Conservation (phyloP, 1,140 invertebrate genomes). For the Drosophila grimshawi region DNA sequence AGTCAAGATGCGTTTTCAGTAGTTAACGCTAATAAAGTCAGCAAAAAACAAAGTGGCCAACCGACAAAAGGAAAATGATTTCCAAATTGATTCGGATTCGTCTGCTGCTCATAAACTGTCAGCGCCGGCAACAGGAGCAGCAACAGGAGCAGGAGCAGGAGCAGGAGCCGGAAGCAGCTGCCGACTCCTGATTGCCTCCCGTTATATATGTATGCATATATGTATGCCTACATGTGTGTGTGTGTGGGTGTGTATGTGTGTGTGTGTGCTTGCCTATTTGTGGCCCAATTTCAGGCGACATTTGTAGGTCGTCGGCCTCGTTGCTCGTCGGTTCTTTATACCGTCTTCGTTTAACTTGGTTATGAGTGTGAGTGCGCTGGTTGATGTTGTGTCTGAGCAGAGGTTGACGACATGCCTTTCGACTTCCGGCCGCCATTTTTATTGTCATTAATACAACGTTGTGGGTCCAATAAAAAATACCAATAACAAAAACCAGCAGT, state of each 20-base stretch:
- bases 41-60: neutral
- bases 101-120: conserved; percentile 67
- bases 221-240: conserved; percentile 23
- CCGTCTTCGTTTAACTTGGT: conserved; percentile 14
- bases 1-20: conserved; percentile 68
- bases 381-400: conserved; percentile 3
- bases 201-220: conserved; percentile 11
- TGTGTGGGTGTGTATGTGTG: conserved; percentile 2
- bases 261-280: conserved; percentile 50
- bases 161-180: conserved; percentile 47
- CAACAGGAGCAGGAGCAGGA: neutral
- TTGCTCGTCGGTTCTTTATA: conserved; percentile 11
- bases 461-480: no score
- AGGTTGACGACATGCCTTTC: neutral
- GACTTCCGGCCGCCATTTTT: neutral
- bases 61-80: conserved; percentile 54
- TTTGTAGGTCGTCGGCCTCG: conserved; percentile 59
- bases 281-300: conserved; percentile 43
- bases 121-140: conserved; percentile 41
- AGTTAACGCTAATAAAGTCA: conserved; percentile 64
- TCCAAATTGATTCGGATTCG: conserved; percentile 53
- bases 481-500: no score
- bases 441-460: neutral
- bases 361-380: conserved; percentile 3
- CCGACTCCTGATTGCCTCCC: neutral